Base-by-base conservation (phyloP, 1,140 invertebrate genomes). In the Daktulosphaira vitifoliae region DNA sequence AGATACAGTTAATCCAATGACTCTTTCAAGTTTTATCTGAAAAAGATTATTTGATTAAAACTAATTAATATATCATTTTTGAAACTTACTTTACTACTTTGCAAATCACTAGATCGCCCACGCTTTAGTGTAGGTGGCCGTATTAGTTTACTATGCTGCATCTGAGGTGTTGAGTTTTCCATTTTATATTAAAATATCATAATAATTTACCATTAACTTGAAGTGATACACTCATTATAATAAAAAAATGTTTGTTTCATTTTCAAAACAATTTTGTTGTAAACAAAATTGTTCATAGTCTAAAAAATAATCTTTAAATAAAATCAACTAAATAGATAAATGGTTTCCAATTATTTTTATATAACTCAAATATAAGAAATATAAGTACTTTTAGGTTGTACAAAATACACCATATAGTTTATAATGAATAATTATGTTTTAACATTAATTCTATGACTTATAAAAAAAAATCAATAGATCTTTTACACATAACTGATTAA, bases 21-120 rank as follows among this genome's bases (percentile, higher is more conserved):
- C 92, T 70, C 85, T 84, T 81, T 96, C 92, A 74, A 97, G 81
- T 75, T 92, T 92, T 71, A 96, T 90, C 93, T 96, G 81, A 72
- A 88, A 84, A 62, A 66, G 23, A 65, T 2, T 52, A 29, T 29
- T 13, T 49, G 11, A 22, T 9, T 49, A 49, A 49, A 7, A 49
- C 5, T 8, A 3, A 16, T 11, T 22, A 23, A 49, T 23, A 49
- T 5, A 49, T 6, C 11, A 49, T 33, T 33, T 33, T 33, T 33
- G 4, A 7, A 44, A n/a, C 25, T 62, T 62, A 62, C 56, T 62
- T 62, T 62, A 16, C 23, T 25, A n/a, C 25, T 16, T 20, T 46
- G 42, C 29, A 11, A 62, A 22, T 62, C 56, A n/a, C 15, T 18
- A 8, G 39, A 33, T 46, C 25, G 16, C 3, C 23, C 23, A 13